A percentile compares a stretch with the other conserved stretches of the same genome.
phyloP scores from a whole-genome alignment of 2,888 invertebrate species.

The Drosophila setosimentum region DNA sequence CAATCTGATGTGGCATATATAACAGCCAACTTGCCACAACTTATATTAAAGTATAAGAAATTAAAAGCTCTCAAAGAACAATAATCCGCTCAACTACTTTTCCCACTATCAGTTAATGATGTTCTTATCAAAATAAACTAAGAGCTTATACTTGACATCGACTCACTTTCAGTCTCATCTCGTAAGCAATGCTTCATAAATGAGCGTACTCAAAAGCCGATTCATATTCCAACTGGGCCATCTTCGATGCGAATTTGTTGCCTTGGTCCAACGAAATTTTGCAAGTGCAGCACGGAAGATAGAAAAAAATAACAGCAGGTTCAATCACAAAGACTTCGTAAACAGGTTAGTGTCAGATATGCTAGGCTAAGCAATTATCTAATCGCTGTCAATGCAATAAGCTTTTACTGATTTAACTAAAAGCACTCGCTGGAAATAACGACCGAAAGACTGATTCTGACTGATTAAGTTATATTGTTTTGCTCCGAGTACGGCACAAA shows the following conservation, averaged over 20 bases:
- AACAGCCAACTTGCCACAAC: neutral
- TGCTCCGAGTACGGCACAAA: neutral
- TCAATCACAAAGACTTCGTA: neutral
- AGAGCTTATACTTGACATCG: neutral
- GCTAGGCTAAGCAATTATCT: constrained; percentile 24
- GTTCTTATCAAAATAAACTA: constrained; percentile 21
- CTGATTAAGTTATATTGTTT: constrained; percentile 23
- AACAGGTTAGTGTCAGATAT: constrained; percentile 40
- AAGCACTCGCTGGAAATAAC: constrained; percentile 14
- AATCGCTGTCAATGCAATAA: constrained; percentile 40
- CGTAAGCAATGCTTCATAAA: neutral
- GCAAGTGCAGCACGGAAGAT: neutral
- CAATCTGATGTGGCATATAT: neutral
- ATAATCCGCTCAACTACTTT: constrained; percentile 17
- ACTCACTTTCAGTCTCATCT: constrained; percentile 4
- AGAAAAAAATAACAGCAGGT: neutral
- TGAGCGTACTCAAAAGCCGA: constrained; percentile 1
- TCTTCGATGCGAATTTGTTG: neutral
- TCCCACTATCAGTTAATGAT: constrained; percentile 1
- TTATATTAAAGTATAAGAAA: neutral
- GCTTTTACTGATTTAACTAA: constrained; percentile 3
- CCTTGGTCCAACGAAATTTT: neutral
- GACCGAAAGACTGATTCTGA: constrained; percentile 2
- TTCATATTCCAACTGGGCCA: neutral
- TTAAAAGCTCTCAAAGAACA: neutral